Evolutionary conservation across 2,797 vertebrate genomes (phyloP), one percentile per base, ranked within the genome.

Genomic region (Hybognathus amarus): DNA sequence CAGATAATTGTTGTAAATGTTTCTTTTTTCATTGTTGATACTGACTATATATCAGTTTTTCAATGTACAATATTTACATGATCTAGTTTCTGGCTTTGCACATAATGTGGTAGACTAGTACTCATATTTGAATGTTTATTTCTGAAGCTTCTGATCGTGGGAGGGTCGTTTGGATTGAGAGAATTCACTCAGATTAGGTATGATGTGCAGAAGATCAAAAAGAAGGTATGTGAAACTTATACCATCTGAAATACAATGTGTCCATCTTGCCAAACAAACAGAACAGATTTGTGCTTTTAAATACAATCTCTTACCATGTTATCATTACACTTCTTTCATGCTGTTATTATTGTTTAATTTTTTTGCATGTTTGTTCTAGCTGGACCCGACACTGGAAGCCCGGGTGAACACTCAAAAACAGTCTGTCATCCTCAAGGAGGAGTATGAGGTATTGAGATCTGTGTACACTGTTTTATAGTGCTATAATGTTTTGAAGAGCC

Each of bases 151-250:
- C 94, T 99, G 80, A 77, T 99, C 76, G 84, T 98, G 59, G 98
- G 97, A 85, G 97, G 98, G 66, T 99, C 98, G 75, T 97, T 99
- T 85, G 98, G 97, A 77, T 94, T 99, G 79, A 93, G 95, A 79
- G 97, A 99, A 83, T 98, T 99, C 86, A 90, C 97, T 86, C 97
- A 98, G 83, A 96, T 99, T 83, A 95, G 98, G 47, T 99, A 99
- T 0, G 98, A 99, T 87, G 95, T 91, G 75, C 96, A 97, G 87
- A 97, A 92, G 80, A 87, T 94, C 59, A 93, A 83, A 66, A 94
- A 87, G 88, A 97, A 94, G 95, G 98, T 99, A 67, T 45, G 0
- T 54, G 2, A 63, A 76, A 2, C 8, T 10, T 13, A 6, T 70
- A 27, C 7, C 17, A 4, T 74, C 20, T 63, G 13, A 63, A 30